Base-by-base conservation (phyloP, 2,888 invertebrate genomes). In the Neoascia interrupta region DNA sequence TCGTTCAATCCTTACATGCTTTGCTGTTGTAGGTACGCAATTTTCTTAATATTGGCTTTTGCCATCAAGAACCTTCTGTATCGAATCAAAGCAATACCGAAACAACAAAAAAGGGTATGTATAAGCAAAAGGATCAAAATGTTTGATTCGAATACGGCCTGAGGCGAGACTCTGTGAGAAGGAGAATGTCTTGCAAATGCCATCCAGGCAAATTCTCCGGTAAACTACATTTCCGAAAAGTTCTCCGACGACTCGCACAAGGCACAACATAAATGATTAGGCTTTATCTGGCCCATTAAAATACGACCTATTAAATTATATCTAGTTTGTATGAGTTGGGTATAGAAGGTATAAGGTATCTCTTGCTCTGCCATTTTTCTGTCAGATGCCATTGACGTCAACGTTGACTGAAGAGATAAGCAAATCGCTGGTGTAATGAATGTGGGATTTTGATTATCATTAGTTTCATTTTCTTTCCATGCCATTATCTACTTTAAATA, bases 371-470 rank as follows among this genome's bases (percentile, higher is more conserved):
- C 13, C 26, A 6, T 34, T 15, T 41, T 56, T 11, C 19, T 37
- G 23, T 45, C 28, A 37, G 43, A 54, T 47, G 28, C 45, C 28
- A 53, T 61, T 70, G 70, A 70, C 70, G 70, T 70, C 70, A 70
- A 21, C 45, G 3, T 28, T 37, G 11, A 34, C 10, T n/a, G n/a
- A 8, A 31, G 4, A 68, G 68, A 68, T 68, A 58, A 68, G 13
- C 5, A 49, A 49, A 68, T 45, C 47, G 53, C 31, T 53, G n/a
- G 26, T n/a, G n/a, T 39, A 58, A 58, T 60, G 26, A 60, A 37
- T 53, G 31, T 36, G 23, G 28, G 60, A 53, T 51, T 45, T 26
- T 47, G 36, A 61, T 61, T 28, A 37, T 61, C 39, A 31, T 54
- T 31, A 36, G 39, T 70, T 23, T 60, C 21, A 53, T 53, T 45